Evolutionary conservation across 2,797 vertebrate genomes (phyloP).

Genomic region (Enteromius viviparus): DNA sequence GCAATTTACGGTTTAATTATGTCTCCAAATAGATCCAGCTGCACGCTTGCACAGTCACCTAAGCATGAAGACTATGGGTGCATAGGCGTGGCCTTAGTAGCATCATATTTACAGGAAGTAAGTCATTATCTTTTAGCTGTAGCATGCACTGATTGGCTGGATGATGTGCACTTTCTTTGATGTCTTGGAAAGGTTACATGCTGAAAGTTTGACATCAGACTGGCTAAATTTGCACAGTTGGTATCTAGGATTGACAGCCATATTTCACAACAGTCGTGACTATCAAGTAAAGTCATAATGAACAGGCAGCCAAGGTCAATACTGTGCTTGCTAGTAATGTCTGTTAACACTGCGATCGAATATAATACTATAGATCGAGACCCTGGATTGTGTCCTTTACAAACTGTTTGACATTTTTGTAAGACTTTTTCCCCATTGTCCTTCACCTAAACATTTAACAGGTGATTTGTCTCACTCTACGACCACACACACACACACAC

Average conservation of each 20-base stretch:
- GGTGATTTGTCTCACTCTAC: conserved; percentile 1
- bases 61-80: background rate
- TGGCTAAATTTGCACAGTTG: background rate
- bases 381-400: background rate
- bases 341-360: background rate
- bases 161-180: background rate
- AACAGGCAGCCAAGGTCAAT: background rate
- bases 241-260: background rate
- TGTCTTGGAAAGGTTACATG: background rate
- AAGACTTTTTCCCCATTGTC: background rate
- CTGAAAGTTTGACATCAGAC: background rate
- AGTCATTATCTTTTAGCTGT: conserved; percentile 21
- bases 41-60: conserved; percentile 5
- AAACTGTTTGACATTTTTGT: background rate
- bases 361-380: background rate
- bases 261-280: background rate
- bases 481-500: background rate
- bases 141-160: conserved; percentile 26
- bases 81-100: background rate
- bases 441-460: conserved; percentile 7
- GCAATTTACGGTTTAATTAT: conserved; percentile 47
- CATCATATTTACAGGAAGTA: background rate
- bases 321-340: background rate
- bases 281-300: background rate
- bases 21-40: conserved; percentile 42